Conservation (phyloP, 2,888 invertebrate species). For the Amaurobius ferox region DNA sequence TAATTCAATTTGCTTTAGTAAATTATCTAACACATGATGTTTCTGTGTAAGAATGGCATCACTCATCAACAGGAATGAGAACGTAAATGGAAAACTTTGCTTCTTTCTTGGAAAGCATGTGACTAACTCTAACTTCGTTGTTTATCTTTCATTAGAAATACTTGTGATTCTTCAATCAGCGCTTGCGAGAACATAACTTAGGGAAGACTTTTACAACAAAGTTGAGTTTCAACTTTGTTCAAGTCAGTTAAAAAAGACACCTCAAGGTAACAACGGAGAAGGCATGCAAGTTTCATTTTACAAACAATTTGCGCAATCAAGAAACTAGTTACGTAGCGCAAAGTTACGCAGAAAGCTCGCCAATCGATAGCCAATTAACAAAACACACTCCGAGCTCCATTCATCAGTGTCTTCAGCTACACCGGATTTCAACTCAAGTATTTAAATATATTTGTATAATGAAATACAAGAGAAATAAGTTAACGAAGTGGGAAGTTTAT, state of each 20-base stretch:
- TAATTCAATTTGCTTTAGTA: no score
- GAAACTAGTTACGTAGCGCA: slow-evolving; percentile 1
- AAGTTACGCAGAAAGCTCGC: not conserved
- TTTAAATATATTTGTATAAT: slow-evolving; percentile 46
- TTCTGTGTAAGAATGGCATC: no score
- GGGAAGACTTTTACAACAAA: not conserved
- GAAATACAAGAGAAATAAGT: slow-evolving; percentile 38
- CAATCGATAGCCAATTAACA: slow-evolving; percentile 50
- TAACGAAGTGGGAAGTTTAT: slow-evolving; percentile 39
- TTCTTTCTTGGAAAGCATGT: no score
- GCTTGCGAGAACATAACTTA: not conserved
- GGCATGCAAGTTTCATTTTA: slow-evolving; percentile 21
- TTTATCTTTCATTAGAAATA: no score
- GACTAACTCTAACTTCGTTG: no score
- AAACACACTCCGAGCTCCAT: slow-evolving; percentile 22
- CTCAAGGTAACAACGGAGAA: not conserved
- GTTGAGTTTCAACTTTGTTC: not conserved
- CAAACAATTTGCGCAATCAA: slow-evolving; percentile 21
- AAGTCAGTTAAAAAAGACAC: not conserved
- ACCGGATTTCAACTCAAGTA: slow-evolving; percentile 30
- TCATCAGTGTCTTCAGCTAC: slow-evolving; percentile 32
- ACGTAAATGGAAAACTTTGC: no score
- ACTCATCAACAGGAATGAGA: no score
- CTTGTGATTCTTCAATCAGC: no score
- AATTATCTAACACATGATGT: no score